Evolutionary conservation across 2,113 vertebrate genomes (phyloP).

Genomic region (Saguinus imperator): DNA sequence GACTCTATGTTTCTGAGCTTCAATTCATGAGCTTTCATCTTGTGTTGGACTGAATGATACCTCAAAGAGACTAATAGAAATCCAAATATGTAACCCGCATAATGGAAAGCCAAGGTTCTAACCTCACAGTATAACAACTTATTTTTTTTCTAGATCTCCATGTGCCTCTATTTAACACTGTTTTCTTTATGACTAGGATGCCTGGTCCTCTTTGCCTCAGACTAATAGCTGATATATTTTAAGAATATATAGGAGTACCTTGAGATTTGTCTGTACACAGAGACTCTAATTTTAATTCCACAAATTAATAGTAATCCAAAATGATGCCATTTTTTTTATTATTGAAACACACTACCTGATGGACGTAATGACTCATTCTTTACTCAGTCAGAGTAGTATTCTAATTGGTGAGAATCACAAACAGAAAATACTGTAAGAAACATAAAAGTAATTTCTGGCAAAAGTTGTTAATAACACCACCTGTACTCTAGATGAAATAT

Average conservation of each 20-base stretch:
- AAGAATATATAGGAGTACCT: background rate
- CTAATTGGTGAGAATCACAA: background rate
- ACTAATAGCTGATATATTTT: background rate
- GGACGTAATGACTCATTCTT: background rate
- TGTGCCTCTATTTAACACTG: background rate
- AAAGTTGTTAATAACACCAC: background rate
- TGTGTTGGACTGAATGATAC: background rate
- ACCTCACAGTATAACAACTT: background rate
- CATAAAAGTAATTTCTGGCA: background rate
- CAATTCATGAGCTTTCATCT: background rate
- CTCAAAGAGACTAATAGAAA: background rate
- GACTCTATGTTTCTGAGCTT: background rate
- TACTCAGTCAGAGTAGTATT: background rate
- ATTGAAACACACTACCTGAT: background rate
- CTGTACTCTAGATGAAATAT: background rate
- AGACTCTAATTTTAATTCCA: background rate
- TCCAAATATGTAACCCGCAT: background rate
- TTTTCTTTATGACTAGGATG: background rate
- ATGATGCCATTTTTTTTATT: background rate
- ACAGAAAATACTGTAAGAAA: background rate
- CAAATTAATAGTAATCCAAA: background rate
- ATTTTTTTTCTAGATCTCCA: background rate
- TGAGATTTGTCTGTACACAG: background rate
- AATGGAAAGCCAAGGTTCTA: background rate
- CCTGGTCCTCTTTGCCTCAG: background rate